Conservation (phyloP, 1,140 invertebrate species). For the Camponotus floridanus region DNA sequence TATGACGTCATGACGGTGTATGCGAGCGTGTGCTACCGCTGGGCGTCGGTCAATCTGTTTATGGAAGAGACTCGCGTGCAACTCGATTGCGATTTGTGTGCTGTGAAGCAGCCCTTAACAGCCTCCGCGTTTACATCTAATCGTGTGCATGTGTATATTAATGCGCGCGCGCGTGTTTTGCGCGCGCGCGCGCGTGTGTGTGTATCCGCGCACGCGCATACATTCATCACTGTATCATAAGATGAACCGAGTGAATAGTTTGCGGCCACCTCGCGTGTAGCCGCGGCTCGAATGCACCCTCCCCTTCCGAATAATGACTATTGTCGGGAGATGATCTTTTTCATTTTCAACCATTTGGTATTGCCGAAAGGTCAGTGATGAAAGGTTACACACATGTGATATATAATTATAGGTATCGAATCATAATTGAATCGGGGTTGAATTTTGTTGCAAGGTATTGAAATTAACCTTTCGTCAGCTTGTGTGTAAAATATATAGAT, state of each 20-base stretch:
- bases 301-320: conserved; percentile 37
- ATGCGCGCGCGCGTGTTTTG: background rate
- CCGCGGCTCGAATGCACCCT: conserved; percentile 21
- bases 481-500: background rate
- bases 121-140: conserved; percentile 5
- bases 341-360: conserved; percentile 16
- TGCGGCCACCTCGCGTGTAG: conserved; percentile 35
- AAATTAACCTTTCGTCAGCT: background rate
- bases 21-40: conserved; percentile 7
- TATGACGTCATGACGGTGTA: conserved; percentile 56
- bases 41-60: conserved; percentile 66
- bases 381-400: conserved; percentile 21
- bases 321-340: conserved; percentile 35
- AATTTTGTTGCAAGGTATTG: conserved; percentile 11
- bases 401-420: conserved; percentile 2
- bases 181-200: background rate
- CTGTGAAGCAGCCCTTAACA: conserved; percentile 14
- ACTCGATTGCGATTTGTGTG: conserved; percentile 61
- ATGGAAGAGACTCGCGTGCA: conserved; percentile 57
- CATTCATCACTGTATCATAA: background rate
- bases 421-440: background rate
- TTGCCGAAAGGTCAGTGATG: background rate
- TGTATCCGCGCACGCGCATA: background rate
- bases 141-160: too few species aligned
- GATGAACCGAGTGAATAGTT: conserved; percentile 36